These are phyloP conservation scores for Drosophila quinaria DNA, from an alignment of 2,888 invertebrate species.

Conservation along the genomic window DNA sequence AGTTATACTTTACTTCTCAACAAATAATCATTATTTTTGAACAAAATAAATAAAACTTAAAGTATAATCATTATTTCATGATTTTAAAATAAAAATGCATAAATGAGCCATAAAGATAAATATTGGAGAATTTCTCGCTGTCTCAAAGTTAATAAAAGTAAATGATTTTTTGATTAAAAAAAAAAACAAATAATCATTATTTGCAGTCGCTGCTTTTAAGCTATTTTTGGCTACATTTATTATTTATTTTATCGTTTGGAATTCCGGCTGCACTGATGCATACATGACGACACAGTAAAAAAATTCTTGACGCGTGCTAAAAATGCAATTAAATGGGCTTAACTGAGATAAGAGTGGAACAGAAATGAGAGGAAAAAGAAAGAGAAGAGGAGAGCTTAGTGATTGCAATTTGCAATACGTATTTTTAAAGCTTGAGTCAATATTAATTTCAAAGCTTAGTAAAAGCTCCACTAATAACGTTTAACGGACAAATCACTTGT, in stretches of 20 bases:
- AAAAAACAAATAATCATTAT: too few species aligned
- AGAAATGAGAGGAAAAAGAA: neutral
- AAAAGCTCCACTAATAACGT: conserved; percentile 35
- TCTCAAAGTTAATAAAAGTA: too few species aligned
- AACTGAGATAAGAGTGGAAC: neutral
- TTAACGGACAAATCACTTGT: conserved; percentile 15
- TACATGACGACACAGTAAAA: conserved; percentile 4
- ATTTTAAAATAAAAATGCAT: too few species aligned
- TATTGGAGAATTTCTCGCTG: too few species aligned
- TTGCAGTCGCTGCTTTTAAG: too few species aligned
- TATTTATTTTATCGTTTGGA: neutral
- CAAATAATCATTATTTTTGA: too few species aligned
- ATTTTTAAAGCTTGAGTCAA: conserved; percentile 53
- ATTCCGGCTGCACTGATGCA: neutral
- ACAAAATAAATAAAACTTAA: too few species aligned
- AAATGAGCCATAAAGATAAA: too few species aligned
- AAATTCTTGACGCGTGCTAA: conserved; percentile 58
- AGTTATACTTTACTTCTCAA: too few species aligned
- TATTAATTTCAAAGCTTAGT: conserved; percentile 27
- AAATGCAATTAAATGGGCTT: conserved; percentile 11
- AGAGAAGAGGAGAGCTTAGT: neutral
- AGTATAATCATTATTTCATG: too few species aligned
- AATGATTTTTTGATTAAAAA: too few species aligned
- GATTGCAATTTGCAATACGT: neutral
- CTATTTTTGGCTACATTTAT: neutral